Evolutionary conservation across 2,113 vertebrate genomes (phyloP).

Genomic region (Gobius niger): DNA sequence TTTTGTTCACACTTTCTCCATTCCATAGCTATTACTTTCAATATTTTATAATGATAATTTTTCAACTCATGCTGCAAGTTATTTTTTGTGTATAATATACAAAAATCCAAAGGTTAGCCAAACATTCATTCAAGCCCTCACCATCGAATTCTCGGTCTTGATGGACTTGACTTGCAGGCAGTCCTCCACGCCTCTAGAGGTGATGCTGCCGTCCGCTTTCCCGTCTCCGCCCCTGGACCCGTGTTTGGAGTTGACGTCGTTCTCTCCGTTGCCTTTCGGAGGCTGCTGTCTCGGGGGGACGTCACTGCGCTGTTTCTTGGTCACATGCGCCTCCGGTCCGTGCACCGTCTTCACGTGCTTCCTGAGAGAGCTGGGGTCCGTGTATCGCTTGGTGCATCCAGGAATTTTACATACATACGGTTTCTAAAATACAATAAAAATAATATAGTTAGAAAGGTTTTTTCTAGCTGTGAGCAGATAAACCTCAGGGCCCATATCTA

Average conservation of each 20-base stretch:
- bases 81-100: too few relatives aligned
- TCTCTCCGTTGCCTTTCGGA: constrained; percentile 86
- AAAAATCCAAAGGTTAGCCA: too few relatives aligned
- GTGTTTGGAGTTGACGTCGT: constrained; percentile 80
- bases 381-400: constrained; percentile 96
- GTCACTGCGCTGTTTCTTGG: constrained; percentile 92
- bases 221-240: constrained; percentile 74
- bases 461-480: background rate
- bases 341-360: constrained; percentile 98
- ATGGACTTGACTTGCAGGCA: constrained; percentile 87
- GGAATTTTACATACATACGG: constrained; percentile 97
- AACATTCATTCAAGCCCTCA: constrained; percentile 68
- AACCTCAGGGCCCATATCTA: too few relatives aligned
- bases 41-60: background rate
- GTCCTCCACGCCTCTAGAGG: constrained; percentile 81
- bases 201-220: constrained; percentile 81
- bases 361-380: constrained; percentile 96
- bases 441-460: background rate
- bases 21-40: background rate
- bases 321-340: constrained; percentile 93
- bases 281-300: constrained; percentile 78
- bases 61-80: too few relatives aligned
- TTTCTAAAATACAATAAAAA: constrained; percentile 79
- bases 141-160: constrained; percentile 93
- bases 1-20: too few relatives aligned